Base-by-base conservation (phyloP, 1,140 invertebrate genomes). In the Drosophila ercepeae region DNA sequence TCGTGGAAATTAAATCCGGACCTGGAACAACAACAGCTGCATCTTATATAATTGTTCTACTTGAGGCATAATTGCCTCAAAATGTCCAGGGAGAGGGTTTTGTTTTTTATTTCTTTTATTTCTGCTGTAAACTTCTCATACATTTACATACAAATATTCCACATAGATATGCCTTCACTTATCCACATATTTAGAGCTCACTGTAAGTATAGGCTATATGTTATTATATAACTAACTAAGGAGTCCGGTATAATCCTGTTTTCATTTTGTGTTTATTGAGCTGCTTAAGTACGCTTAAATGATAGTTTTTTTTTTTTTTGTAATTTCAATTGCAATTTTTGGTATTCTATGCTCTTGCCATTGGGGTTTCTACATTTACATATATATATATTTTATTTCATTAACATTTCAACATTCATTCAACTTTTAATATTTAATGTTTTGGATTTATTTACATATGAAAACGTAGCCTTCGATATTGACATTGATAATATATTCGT, bases 121-220 rank as follows among this genome's bases (percentile, higher is more conserved):
- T 61, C 75, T 75, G 65, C 64, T 82, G 73, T 74, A 83, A 83
- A 84, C 79, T 77, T 52, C 67, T 74, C 71, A 67, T 72, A 76
- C 76, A 86, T 69, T 81, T 86, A 76, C 81, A 86, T 79, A 79
- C 75, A 86, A 79, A 76, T 73, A 76, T 79, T 69, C 76, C 63
- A 77, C 68, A 65, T 74, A 53, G 71, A 84, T 84, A 86, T 84
- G 79, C 61, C 61, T 46, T 18, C 61, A 68, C 78, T 78, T 78
- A 78, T 45, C 59, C 65, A 75, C 58, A 65, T 52, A 70, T 49
- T 63, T 53, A 75, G 48, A 78, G 65, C 75, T 65, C 71, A 59
- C 59, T 46, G 64, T 63, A 59, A 25, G 39, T 65, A 57, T 45
- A 48, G 23, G 53, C 36, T 39, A 52, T 29, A 41, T 45, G 55